phyloP scores from a whole-genome alignment of 2,888 invertebrate species.

The Octodonta nipae region DNA sequence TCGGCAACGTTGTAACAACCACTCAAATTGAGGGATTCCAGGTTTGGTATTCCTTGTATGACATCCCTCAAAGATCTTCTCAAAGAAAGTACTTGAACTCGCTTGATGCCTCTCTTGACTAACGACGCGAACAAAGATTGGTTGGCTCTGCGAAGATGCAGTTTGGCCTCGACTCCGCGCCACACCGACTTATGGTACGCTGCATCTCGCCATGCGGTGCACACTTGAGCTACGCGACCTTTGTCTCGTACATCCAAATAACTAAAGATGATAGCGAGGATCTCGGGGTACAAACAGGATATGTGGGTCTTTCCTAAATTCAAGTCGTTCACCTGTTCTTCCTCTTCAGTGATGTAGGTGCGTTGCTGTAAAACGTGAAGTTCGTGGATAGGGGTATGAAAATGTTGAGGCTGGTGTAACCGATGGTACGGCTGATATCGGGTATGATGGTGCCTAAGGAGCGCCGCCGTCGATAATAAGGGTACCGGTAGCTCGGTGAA shows the following conservation, averaged over 20 bases:
- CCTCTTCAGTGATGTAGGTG: conserved; percentile 11
- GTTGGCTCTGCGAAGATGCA: conserved; percentile 73
- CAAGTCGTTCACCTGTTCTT: conserved; percentile 17
- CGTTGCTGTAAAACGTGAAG: conserved; percentile 25
- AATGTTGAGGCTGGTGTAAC: conserved; percentile 45
- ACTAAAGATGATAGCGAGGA: conserved; percentile 82
- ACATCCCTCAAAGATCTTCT: conserved; percentile 72
- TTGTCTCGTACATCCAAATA: conserved; percentile 78
- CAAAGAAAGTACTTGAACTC: conserved; percentile 78
- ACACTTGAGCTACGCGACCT: conserved; percentile 82
- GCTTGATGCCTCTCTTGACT: conserved; percentile 74
- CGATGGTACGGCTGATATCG: neutral
- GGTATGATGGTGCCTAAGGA: conserved; percentile 40
- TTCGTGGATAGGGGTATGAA: conserved; percentile 32
- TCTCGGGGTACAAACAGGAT: conserved; percentile 80
- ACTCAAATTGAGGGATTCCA: conserved; percentile 78
- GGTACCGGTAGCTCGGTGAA: conserved; percentile 47
- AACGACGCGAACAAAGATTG: conserved; percentile 75
- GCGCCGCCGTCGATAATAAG: conserved; percentile 38
- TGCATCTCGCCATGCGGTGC: conserved; percentile 80
- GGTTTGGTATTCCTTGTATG: conserved; percentile 68
- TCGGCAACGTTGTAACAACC: conserved; percentile 91
- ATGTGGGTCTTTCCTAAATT: conserved; percentile 54
- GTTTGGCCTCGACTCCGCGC: conserved; percentile 83
- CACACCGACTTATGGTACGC: conserved; percentile 86